Base-by-base conservation (phyloP, 2,888 invertebrate species). In the Patella depressa region DNA sequence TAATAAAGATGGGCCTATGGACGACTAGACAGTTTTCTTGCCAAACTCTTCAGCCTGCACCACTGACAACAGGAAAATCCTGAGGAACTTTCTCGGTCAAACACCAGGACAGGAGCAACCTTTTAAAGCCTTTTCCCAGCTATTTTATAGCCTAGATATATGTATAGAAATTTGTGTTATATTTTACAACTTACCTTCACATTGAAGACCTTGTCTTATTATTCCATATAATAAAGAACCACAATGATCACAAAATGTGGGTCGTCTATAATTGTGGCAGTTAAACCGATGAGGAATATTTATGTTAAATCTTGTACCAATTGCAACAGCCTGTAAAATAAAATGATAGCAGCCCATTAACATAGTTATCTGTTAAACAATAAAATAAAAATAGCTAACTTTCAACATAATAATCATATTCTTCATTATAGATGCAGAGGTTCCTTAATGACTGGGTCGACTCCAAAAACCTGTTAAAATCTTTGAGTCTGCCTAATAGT, bases 181-280 rank as follows among this genome's bases (percentile, higher is more conserved):
- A 45, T 45, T 9, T 9, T 45, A 9, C 5, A 12, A 75, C 83
- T 88, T 91, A 95, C 95, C 95, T 94, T 97, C 96, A 92, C 98
- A 98, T 92, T 98, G 98, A 87, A 98, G 94, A 76, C 99, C 99
- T 93, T 99, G 99, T 92, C 95, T 96, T 91, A 97, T 95, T 89
- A 99, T 94, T 53, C 99, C 99, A 92, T 98, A 99, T 81, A 99
- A 94, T 91, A 99, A 94, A 81, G 98, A 98, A 86, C 99, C 99
- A 93, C 99, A 99, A 93, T 99, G 99, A 93, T 99, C 99, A 94
- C 99, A 99, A 93, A 99, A 99, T 54, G 99, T 99, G 93, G 98
- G 98, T 86, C 97, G 94, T 93, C 97, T 98, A 94, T 98, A 99
- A 87, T 95, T 98, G 93, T 99, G 99, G 89, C 98, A 96, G 88